Base-by-base conservation (phyloP, 2,797 vertebrate genomes). In the Euthynnus affinis region DNA sequence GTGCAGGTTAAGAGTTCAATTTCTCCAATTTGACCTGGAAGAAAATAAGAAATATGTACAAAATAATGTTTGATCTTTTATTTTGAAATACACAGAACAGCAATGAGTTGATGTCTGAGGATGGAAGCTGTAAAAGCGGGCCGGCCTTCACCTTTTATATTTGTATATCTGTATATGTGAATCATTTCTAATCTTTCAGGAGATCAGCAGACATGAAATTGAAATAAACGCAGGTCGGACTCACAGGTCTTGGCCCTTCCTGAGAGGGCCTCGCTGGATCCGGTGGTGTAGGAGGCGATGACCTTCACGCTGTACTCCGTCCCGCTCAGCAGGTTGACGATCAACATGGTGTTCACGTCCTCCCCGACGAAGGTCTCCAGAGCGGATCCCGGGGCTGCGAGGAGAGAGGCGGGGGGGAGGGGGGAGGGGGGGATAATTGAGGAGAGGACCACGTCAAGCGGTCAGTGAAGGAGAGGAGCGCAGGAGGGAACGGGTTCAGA, bases 351-450 rank as follows among this genome's bases (percentile, higher is more conserved):
- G 88, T 95, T 97, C 78, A 99, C 94, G 70, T 98, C 97, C 15
- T 98, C 96, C 1, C 98, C 98, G 46, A 99, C 98, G 15, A 99
- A 99, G 0, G 98, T 98, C 92, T 99, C 98, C 92, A 99, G 89
- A 0, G 97, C 97, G 0, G 94, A 93, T 14, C 97, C 97, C 0
- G 96, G 87, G 23, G 91, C 98, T 99, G 88, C 5, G 76, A 78
- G 34, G 40, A 61, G n/a, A n/a, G n/a, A n/a, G n/a, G n/a, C n/a
- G n/a, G n/a, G n/a, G n/a, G n/a, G n/a, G n/a, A n/a, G n/a, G n/a
- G n/a, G n/a, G n/a, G n/a, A n/a, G n/a, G 23, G 37, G 2, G 18
- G 22, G 66, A 67, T 14, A 32, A 55, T 6, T 13, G 46, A 75
- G 60, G 44, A 44, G 20, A n/a, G n/a, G n/a, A n/a, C 34, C 6